Percentiles rank a stretch among this genome's conserved stretches.
Conservation (phyloP, 1,140 invertebrate species). For the Drosophila busckii region DNA sequence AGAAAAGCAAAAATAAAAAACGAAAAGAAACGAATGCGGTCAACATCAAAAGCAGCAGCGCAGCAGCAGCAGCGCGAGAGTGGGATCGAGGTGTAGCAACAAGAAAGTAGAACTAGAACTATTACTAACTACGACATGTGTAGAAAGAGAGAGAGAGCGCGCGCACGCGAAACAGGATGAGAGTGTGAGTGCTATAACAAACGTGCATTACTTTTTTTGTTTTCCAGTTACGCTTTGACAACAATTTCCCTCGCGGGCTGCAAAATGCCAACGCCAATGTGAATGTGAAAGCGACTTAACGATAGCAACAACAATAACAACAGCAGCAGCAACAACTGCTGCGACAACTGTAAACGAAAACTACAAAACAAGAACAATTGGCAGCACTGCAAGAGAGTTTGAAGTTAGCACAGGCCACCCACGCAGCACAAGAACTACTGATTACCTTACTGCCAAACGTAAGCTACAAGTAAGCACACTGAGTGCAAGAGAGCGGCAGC, state of each 20-base stretch:
- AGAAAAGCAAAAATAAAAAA: background rate
- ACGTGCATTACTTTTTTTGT: constrained; percentile 74
- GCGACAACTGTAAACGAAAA: constrained; percentile 4
- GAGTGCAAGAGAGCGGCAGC: no score
- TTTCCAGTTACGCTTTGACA: constrained; percentile 68
- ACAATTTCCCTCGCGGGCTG: constrained; percentile 74
- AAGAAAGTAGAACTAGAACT: constrained; percentile 40
- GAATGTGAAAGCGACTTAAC: constrained; percentile 25
- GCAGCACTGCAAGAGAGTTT: no score
- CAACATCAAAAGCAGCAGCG: constrained; percentile 62
- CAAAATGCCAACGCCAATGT: constrained; percentile 36
- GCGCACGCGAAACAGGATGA: background rate
- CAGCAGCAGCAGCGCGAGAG: background rate
- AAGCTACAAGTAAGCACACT: no score
- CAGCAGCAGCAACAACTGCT: constrained; percentile 25
- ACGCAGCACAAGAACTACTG: no score
- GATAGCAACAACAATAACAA: constrained; percentile 35
- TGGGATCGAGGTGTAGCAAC: constrained; percentile 15
- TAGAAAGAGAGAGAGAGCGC: background rate
- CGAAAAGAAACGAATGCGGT: constrained; percentile 49
- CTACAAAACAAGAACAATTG: background rate
- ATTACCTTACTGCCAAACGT: no score
- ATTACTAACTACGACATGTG: constrained; percentile 39
- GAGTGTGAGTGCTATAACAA: constrained; percentile 56
- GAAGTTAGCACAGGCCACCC: no score